These are phyloP conservation scores for Blennius ocellaris DNA, from an alignment of 2,113 vertebrate genomes.

Conservation along the genomic window DNA sequence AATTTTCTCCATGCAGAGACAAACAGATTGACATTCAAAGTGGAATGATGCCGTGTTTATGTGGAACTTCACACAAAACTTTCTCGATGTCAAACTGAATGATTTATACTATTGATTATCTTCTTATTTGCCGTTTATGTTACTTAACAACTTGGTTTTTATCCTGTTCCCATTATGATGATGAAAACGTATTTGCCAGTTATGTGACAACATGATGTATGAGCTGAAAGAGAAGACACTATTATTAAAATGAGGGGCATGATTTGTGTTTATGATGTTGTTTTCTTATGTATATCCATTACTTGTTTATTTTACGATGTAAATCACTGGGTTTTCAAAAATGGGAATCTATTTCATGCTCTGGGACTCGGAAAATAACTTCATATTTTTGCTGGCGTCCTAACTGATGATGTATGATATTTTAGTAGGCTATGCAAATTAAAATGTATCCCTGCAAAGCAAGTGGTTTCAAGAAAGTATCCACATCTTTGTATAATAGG, in stretches of 20 bases:
- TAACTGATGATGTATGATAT: neutral
- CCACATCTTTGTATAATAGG: slow-evolving; percentile 20
- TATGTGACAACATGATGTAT: slow-evolving; percentile 38
- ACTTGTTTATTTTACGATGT: neutral
- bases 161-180: slow-evolving; percentile 3
- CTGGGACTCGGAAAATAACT: neutral
- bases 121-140: neutral
- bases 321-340: neutral
- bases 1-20: slow-evolving; percentile 27
- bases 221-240: neutral
- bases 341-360: neutral
- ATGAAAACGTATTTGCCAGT: slow-evolving; percentile 10
- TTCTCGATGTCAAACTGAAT: neutral
- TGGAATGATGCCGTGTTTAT: neutral
- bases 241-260: slow-evolving; percentile 2
- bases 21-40: slow-evolving; percentile 4
- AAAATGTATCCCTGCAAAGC: neutral
- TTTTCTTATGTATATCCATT: neutral
- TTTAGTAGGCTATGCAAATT: slow-evolving; percentile 22
- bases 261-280: neutral
- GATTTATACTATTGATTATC: slow-evolving; percentile 22
- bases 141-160: slow-evolving; percentile 32
- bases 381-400: neutral
- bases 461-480: slow-evolving; percentile 18
- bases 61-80: neutral